Base-by-base conservation (phyloP, 2,113 vertebrate species). In the Scortum barcoo region DNA sequence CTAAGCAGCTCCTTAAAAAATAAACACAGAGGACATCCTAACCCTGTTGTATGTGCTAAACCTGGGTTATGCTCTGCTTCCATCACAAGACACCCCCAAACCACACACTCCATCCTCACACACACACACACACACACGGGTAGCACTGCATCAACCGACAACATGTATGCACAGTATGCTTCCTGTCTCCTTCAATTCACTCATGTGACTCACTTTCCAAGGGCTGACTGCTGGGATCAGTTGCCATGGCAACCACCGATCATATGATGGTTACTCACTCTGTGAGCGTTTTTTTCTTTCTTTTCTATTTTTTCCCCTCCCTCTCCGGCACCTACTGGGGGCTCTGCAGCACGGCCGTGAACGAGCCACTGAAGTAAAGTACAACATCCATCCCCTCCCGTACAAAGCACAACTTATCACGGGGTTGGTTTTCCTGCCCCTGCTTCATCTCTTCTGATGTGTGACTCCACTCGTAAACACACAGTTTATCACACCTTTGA, bases 181-280 rank as follows among this genome's bases (percentile, higher is more conserved):
- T 87, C 84, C 92, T 88, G 88, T 92, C 92, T 90, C 88, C 89
- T 91, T 92, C 80, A 86, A 88, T 92, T 80, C 87, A 83, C 88
- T 95, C 95, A 96, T 95, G 95, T 96, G 95, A 95, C 92, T 94
- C 92, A 90, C 90, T 95, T 90, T 86, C 86, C 84, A 91, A 92
- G 89, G 83, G 88, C 92, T 87, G 85, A 91, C 93, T 95, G 93
- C 95, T 94, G 94, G 94, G 95, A 95, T 95, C 92, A 91, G 95
- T 96, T 96, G 88, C 94, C 90, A 95, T 95, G 92, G 93, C 89
- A 95, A 96, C 95, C 78, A 42, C 58, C 1, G 91, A 95, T 96
- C 95, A 95, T 94, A 95, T 95, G 95, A 95, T 89, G 92, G 91
- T 92, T 93, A 80, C 85, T 94, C 90, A 91, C 76, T 65, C 88